Base-by-base conservation (phyloP, 37 sponge, comb jelly and placozoan species). In the Halichondria panicea region DNA sequence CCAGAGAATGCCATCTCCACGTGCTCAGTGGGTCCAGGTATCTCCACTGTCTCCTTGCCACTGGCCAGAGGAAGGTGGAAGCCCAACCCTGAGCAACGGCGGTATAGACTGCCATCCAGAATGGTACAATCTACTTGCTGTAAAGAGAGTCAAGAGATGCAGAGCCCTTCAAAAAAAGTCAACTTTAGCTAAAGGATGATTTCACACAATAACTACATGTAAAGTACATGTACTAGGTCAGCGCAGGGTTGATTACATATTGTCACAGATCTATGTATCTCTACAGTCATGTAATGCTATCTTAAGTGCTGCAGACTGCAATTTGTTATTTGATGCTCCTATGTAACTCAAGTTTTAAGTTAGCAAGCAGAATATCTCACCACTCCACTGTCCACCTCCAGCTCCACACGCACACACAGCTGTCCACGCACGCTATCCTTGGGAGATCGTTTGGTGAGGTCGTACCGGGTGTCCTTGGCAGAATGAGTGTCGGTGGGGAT, bases 1-100 rank as follows among this genome's bases (percentile, higher is more conserved):
- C 83, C 39, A 68, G 75, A 80, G 42, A 96, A 75, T 22, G 70
- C 74, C 82, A 90, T 78, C 76, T 96, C 97, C 55, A 91, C 77
- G 8, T 54, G 34, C 71, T 96, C 97, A 12, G 86, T 81, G 27
- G 30, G 33, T 12, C 96, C 96, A n/a, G 92, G 92, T 15, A 92
- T 42, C 45, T 92, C 71, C 24, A 81, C 61, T 4, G 66, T 39
- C 0, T 38, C 40, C 43, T 45, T 76, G 7, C 81, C 89, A 73
- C 74, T 73, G 32, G 62, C 27, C 11, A 93, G 38, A 4, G 72
- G 82, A 3, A 93, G 62, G 61, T 93, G 86, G 66, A 71, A 93
- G 34, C 80, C 70, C 12, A 57, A 74, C 0, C 55, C 32, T 37
- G 40, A 72, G 68, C 55, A 65, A 4, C 30, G 13, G 0, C 41